phyloP scores from a whole-genome alignment of 2,888 invertebrate species.

The Apantesis nais region DNA sequence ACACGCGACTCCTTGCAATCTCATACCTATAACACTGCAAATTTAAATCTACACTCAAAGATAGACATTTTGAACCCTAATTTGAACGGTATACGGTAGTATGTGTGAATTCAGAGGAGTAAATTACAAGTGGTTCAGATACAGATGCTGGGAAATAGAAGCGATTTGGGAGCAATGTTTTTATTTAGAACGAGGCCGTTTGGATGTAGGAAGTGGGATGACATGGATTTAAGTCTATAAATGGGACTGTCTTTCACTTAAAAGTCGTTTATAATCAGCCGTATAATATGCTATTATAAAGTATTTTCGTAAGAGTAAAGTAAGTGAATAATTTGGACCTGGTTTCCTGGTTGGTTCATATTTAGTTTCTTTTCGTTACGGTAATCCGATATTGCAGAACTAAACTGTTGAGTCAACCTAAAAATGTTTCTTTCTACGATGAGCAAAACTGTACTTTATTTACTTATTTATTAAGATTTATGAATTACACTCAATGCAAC shows the following conservation, averaged over 20 bases:
- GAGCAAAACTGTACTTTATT: background rate
- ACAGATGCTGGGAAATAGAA: conserved; percentile 78
- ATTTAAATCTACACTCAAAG: conserved; percentile 22
- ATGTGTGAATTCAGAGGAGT: conserved; percentile 22
- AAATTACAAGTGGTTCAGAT: conserved; percentile 50
- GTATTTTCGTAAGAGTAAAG: background rate
- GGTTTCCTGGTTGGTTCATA: too few species aligned
- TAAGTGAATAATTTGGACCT: too few species aligned
- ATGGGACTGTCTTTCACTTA: background rate
- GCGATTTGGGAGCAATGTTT: conserved; percentile 82
- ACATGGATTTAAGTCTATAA: conserved; percentile 29
- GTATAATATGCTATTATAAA: background rate
- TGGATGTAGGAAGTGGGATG: conserved; percentile 56
- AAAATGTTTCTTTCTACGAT: background rate
- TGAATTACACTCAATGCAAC: too few species aligned
- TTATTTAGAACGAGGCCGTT: conserved; percentile 82
- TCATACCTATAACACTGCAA: conserved; percentile 73
- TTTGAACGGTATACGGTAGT: conserved; percentile 43
- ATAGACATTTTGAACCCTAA: conserved; percentile 36
- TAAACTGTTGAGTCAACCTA: background rate
- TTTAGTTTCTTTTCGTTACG: background rate
- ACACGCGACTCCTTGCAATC: conserved; percentile 80
- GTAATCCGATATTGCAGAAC: too few species aligned
- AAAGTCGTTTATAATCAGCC: background rate
- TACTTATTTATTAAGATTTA: too few species aligned